These are phyloP conservation scores for Schizotus pectinicornis DNA, from an alignment of 2,888 invertebrate genomes.

Conservation along the genomic window DNA sequence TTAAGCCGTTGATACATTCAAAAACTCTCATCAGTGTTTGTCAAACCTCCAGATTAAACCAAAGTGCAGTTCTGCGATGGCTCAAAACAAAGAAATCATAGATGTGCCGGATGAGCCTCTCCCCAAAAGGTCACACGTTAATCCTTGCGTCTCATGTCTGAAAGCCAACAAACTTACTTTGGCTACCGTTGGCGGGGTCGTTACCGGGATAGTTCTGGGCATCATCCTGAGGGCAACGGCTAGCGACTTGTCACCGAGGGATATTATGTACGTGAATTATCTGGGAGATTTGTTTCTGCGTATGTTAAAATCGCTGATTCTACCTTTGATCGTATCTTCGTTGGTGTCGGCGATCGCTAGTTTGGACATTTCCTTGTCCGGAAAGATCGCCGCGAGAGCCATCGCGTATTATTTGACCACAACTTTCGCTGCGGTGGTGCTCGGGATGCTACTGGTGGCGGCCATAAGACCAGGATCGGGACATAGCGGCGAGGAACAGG, in stretches of 20 bases:
- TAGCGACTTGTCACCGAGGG: constrained; percentile 62
- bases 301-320: constrained; percentile 75
- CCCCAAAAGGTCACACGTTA: constrained; percentile 17
- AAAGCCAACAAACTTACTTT: constrained; percentile 63
- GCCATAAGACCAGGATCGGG: constrained; percentile 68
- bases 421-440: constrained; percentile 71
- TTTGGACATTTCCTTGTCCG: constrained; percentile 71
- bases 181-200: constrained; percentile 64
- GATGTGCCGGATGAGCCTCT: neutral
- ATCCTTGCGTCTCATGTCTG: constrained; percentile 48
- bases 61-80: no score
- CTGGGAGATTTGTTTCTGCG: constrained; percentile 74
- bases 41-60: no score
- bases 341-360: constrained; percentile 73
- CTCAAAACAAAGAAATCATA: neutral
- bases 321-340: constrained; percentile 74
- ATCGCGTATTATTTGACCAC: constrained; percentile 73
- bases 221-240: constrained; percentile 57
- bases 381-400: constrained; percentile 70
- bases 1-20: neutral
- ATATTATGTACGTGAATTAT: constrained; percentile 74
- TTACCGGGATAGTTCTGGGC: constrained; percentile 63
- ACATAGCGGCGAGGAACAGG: constrained; percentile 29
- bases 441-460: constrained; percentile 74
- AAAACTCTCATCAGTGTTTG: no score